Evolutionary conservation across 2,888 invertebrate species (phyloP).

Genomic region (Reticulitermes lucifugus): DNA sequence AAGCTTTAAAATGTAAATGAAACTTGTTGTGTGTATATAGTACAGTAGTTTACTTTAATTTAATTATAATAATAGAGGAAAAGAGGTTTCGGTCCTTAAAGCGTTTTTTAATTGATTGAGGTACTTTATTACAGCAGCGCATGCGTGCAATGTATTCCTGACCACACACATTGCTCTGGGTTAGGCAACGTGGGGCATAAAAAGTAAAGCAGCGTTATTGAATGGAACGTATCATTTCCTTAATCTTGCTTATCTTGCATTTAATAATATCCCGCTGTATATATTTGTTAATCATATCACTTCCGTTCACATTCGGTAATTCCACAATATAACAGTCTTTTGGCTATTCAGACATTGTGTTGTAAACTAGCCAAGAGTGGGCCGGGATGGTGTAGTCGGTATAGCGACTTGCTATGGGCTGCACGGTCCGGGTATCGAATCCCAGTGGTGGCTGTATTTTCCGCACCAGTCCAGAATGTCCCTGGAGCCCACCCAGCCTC

Average conservation of each 20-base stretch:
- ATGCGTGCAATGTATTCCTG: conserved; percentile 22
- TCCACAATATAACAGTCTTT: too few relatives aligned
- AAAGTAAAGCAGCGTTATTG: neutral
- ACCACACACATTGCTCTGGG: conserved; percentile 34
- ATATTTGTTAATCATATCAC: too few relatives aligned
- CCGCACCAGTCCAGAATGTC: too few relatives aligned
- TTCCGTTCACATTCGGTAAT: too few relatives aligned
- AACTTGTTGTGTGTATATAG: neutral
- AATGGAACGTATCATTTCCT: neutral
- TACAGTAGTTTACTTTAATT: conserved; percentile 16
- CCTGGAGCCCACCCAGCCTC: too few relatives aligned
- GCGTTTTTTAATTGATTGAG: conserved; percentile 39
- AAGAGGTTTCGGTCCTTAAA: conserved; percentile 26
- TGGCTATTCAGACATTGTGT: too few relatives aligned
- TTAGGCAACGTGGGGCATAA: neutral
- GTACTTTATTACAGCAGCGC: conserved; percentile 1
- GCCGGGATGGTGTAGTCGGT: too few relatives aligned
- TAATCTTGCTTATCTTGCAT: neutral
- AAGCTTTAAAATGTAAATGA: conserved; percentile 35
- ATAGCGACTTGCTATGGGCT: too few relatives aligned
- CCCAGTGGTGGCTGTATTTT: too few relatives aligned
- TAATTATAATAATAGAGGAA: conserved; percentile 37
- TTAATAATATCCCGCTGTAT: neutral
- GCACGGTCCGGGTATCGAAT: too few relatives aligned
- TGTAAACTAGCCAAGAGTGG: too few relatives aligned